These are phyloP conservation scores for Chrysochloris asiatica DNA, from an alignment of 2,113 vertebrate genomes.

Conservation along the genomic window DNA sequence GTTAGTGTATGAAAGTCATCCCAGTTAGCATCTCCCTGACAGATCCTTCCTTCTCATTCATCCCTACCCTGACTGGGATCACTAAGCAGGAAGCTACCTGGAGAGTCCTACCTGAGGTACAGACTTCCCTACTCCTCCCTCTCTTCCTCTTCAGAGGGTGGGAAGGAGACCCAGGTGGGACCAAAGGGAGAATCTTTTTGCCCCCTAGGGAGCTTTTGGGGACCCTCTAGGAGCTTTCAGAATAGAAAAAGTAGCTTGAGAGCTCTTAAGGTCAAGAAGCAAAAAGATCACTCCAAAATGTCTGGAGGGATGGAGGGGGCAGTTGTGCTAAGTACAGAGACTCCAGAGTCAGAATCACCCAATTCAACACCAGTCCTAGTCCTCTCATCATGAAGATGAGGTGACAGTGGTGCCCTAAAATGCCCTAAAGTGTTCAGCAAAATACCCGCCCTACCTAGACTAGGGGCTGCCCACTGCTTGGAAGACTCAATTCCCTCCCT, in stretches of 20 bases:
- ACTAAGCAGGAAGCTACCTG: not conserved
- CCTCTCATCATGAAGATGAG: not conserved
- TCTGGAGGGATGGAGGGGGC: not conserved
- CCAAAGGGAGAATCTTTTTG: not conserved
- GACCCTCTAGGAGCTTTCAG: too few species aligned
- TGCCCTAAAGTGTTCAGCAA: not conserved
- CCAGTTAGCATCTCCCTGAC: not conserved
- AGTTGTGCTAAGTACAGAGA: not conserved
- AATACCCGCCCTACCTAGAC: not conserved
- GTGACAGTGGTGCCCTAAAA: not conserved
- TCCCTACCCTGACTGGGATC: not conserved
- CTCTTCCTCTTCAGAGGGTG: not conserved
- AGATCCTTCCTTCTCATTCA: not conserved
- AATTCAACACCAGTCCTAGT: not conserved
- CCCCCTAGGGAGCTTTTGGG: not conserved
- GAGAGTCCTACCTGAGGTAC: not conserved
- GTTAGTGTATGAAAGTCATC: too few species aligned
- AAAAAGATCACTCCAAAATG: not conserved
- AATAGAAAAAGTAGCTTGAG: not conserved
- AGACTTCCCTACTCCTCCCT: not conserved
- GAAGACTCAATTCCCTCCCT: not conserved
- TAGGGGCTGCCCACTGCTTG: not conserved
- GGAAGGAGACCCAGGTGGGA: not conserved
- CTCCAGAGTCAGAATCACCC: not conserved
- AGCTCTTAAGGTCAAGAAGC: not conserved